A percentile compares a stretch with the other conserved stretches of the same genome.
Conservation (phyloP, 2,797 vertebrate genomes). For the Prunella strophiata region DNA sequence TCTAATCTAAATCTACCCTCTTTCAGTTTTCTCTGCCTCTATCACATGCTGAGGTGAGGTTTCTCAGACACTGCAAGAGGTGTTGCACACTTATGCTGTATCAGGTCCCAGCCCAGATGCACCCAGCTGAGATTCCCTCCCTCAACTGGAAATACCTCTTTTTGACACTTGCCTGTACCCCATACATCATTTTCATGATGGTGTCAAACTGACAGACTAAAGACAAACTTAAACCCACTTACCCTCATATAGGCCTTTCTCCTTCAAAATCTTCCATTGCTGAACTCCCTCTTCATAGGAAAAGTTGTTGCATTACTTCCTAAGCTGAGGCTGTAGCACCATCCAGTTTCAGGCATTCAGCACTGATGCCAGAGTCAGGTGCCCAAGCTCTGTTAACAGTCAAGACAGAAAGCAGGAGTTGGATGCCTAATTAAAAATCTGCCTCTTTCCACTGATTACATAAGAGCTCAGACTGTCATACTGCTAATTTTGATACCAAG, state of each 20-base stretch:
- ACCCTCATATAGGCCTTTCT: not conserved
- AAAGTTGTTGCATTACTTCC: not conserved
- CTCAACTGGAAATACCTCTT: not conserved
- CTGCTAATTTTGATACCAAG: constrained; percentile 49
- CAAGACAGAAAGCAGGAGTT: constrained; percentile 15
- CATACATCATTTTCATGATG: not conserved
- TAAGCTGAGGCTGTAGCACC: not conserved
- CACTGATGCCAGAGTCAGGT: not conserved
- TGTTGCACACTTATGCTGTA: not conserved
- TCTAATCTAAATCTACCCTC: not conserved
- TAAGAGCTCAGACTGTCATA: constrained; percentile 14
- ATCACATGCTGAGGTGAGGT: not conserved
- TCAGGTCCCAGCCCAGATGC: not conserved
- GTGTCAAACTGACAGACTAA: not conserved
- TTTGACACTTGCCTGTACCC: not conserved
- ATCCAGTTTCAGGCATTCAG: not conserved
- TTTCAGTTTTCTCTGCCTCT: not conserved
- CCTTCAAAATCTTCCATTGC: not conserved
- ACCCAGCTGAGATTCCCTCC: not conserved
- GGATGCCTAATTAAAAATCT: constrained; percentile 39
- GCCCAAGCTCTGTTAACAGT: not conserved
- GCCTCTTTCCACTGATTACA: constrained; percentile 8
- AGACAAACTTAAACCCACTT: not conserved
- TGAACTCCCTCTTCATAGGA: not conserved
- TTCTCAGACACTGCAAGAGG: not conserved